Percentiles rank a stretch among this genome's conserved stretches.
These are phyloP conservation scores for Ophiodon elongatus DNA, from an alignment of 2,113 vertebrate genomes.

Conservation along the genomic window DNA sequence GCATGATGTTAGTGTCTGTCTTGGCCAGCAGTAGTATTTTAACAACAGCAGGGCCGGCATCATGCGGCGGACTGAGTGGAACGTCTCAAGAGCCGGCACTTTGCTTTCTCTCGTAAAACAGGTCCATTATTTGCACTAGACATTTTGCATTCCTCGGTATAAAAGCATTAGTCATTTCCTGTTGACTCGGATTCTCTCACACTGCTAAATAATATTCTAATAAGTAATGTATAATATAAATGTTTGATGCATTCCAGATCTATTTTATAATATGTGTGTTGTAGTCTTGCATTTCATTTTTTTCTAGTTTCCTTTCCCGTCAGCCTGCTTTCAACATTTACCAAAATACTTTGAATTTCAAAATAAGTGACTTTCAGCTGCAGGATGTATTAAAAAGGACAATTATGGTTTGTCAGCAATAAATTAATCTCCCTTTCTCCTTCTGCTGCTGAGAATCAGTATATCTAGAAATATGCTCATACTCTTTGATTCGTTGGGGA, in stretches of 20 bases:
- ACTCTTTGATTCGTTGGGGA: background rate
- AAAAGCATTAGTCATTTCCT: constrained; percentile 16
- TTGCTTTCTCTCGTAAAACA: background rate
- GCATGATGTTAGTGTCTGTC: background rate
- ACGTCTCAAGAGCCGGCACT: background rate
- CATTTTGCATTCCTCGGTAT: constrained; percentile 13
- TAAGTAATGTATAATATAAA: background rate
- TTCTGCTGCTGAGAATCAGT: background rate
- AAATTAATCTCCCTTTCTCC: too few species aligned
- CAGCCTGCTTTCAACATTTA: background rate
- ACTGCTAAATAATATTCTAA: background rate
- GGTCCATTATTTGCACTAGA: constrained; percentile 24
- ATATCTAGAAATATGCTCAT: background rate
- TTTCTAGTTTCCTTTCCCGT: background rate
- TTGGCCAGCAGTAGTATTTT: background rate
- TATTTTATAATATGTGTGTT: background rate
- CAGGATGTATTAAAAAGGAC: background rate
- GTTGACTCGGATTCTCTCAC: background rate
- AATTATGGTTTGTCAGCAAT: background rate
- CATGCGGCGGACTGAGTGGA: constrained; percentile 3
- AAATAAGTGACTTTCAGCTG: background rate
- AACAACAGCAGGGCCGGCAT: background rate
- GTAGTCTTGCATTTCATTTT: background rate
- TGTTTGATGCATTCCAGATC: background rate
- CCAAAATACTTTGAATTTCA: background rate